A percentile compares a stretch with the other conserved stretches of the same genome.
Evolutionary conservation across 2,113 vertebrate species (phyloP).

Genomic region (Myotis lucifugus): DNA sequence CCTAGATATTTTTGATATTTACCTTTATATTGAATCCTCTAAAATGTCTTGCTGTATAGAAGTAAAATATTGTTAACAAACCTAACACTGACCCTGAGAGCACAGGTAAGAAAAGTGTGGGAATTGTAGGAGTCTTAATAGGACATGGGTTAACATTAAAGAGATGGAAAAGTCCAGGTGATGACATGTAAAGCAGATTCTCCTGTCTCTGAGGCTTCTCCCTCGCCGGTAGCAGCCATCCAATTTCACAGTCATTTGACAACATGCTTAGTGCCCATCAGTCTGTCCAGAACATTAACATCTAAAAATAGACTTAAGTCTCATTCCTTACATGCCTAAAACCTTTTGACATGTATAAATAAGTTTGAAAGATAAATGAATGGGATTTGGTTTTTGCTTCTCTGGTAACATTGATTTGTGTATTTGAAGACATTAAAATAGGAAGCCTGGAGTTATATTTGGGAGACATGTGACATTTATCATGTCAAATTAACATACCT

Average conservation of each 20-base stretch:
- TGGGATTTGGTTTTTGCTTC: slow-evolving; percentile 23
- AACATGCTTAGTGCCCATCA: neutral
- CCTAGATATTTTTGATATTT: slow-evolving; percentile 72
- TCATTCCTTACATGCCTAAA: neutral
- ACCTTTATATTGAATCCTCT: slow-evolving; percentile 62
- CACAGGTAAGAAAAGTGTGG: neutral
- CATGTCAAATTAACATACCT: neutral
- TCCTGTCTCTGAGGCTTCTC: neutral
- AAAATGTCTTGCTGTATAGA: slow-evolving; percentile 53
- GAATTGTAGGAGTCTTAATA: neutral
- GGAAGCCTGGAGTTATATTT: slow-evolving; percentile 25
- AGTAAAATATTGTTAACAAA: slow-evolving; percentile 52
- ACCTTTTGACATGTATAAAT: neutral
- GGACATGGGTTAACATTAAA: neutral
- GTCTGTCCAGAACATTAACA: neutral
- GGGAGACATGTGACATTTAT: slow-evolving; percentile 17
- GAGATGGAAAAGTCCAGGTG: neutral
- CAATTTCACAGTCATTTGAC: neutral
- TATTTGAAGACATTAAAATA: slow-evolving; percentile 59
- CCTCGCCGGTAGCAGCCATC: neutral
- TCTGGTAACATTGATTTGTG: neutral
- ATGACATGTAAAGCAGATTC: neutral
- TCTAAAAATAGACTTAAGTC: neutral
- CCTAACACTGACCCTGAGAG: neutral
- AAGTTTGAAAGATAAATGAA: neutral